Evolutionary conservation across 1,140 invertebrate genomes (phyloP), one percentile per base, ranked within the genome.

Genomic region (Oppia nitens): DNA sequence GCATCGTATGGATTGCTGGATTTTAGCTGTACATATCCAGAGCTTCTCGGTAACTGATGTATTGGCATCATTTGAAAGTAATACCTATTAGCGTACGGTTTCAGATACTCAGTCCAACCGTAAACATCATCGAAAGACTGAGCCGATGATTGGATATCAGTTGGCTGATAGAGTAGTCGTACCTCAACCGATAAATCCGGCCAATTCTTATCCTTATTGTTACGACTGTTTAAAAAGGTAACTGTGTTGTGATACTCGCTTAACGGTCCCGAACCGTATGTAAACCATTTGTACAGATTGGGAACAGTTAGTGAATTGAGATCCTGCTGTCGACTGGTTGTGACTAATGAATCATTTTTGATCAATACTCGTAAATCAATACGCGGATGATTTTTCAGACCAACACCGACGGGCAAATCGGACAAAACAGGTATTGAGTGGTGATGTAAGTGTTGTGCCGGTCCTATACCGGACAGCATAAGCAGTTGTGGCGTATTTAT

Each of bases 21-120:
- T n/a, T 60, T 57, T 1, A 70, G 53, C 55, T 67, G 68, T 27
- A 91, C 75, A 55, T 72, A 74, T 1, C 86, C 87, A 55, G 73
- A 75, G 27, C 82, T 84, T 69, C 81, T 80, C 3, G 85, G 84
- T 47, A 79, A 72, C 71, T 85, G 69, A 0, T 83, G 69, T 76
- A 82, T 80, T 2, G 76, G 79, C 81, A 27, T 14, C n/a, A 61
- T 50, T 14, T 47, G 12, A n/a, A 55, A 17, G 24, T 29, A 29
- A 55, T 55, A 32, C 23, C 26, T n/a, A n/a, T 55, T 25, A 29
- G 26, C 53, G 26, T 32, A 25, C 21, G 27, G 53, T 20, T 9
- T 2, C 12, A 25, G 53, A 25, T 45, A 55, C 17, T 55, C 27
- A 17, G 27, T 3, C 23, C 53, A 17, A 25, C 53, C 27, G 11